phyloP scores from a whole-genome alignment of 2,888 invertebrate genomes.

The Noctua pronuba region DNA sequence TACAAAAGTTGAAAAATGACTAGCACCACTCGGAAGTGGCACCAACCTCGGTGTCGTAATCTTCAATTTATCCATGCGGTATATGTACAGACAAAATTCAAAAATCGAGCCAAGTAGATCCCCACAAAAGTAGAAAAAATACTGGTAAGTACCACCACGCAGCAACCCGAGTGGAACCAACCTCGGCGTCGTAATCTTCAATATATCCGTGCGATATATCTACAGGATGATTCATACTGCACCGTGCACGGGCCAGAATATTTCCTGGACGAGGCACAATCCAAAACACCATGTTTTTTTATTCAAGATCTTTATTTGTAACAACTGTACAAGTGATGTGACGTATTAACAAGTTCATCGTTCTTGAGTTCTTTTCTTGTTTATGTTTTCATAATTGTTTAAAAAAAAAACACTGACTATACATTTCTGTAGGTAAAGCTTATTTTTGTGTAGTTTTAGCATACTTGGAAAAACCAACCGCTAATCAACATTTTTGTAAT shows the following conservation, averaged over 20 bases:
- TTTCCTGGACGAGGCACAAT: slow-evolving; percentile 8
- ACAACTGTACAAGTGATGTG: background rate
- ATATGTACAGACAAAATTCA: slow-evolving; percentile 17
- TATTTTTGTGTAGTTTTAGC: background rate
- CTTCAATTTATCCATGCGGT: slow-evolving; percentile 43
- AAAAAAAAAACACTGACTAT: background rate
- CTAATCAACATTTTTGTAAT: no score
- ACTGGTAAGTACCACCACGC: background rate
- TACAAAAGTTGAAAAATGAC: background rate
- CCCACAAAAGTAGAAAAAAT: background rate
- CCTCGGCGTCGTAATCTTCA: slow-evolving; percentile 31
- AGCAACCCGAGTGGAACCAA: background rate
- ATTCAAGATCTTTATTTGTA: slow-evolving; percentile 20
- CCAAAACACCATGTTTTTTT: slow-evolving; percentile 3
- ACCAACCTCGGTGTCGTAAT: slow-evolving; percentile 13
- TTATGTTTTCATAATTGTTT: background rate
- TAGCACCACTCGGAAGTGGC: no score
- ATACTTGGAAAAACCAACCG: background rate
- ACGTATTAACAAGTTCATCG: background rate
- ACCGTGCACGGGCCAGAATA: slow-evolving; percentile 1
- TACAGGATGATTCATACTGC: slow-evolving; percentile 32
- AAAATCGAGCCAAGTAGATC: slow-evolving; percentile 14
- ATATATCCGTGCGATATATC: slow-evolving; percentile 41
- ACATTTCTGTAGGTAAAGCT: background rate
- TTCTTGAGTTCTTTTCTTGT: background rate